A percentile compares a stretch with the other conserved stretches of the same genome.
phyloP scores from a whole-genome alignment of 2,113 vertebrate genomes.

The Litocranius walleri region DNA sequence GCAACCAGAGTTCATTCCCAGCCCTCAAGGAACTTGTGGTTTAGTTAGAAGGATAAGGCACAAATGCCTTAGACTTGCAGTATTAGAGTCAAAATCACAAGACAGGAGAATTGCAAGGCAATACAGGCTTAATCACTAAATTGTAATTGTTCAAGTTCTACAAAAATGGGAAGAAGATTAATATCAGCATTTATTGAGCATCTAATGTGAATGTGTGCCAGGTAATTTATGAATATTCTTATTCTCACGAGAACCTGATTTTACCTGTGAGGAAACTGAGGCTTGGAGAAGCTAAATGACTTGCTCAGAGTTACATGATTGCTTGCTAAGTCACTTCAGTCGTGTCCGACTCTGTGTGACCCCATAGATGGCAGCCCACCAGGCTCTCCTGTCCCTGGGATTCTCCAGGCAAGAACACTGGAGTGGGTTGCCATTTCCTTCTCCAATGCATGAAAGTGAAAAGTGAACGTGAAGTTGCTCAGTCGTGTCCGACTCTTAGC shows the following conservation, averaged over 20 bases:
- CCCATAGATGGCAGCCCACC: too few species aligned
- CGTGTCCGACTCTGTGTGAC: too few species aligned
- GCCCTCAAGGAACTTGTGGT: background rate
- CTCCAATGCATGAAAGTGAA: too few species aligned
- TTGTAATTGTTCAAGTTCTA: background rate
- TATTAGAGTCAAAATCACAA: background rate
- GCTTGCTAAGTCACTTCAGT: too few species aligned
- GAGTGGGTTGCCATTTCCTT: too few species aligned
- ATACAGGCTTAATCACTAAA: background rate
- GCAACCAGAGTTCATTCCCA: background rate
- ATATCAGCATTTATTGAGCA: background rate
- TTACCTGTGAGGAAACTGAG: background rate
- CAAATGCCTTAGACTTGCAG: background rate
- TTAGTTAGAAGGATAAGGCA: background rate
- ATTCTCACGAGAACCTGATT: background rate
- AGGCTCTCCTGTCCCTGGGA: too few species aligned
- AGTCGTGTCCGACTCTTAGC: too few species aligned
- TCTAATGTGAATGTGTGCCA: background rate
- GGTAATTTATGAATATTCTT: background rate
- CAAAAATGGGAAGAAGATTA: conserved; percentile 8
- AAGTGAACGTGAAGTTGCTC: too few species aligned
- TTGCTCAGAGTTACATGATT: background rate
- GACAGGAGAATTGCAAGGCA: background rate
- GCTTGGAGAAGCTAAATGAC: background rate
- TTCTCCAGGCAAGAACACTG: too few species aligned